Evolutionary conservation across 2,888 invertebrate species (phyloP), one percentile per base, ranked within the genome.

Genomic region (Conchocele bisecta): DNA sequence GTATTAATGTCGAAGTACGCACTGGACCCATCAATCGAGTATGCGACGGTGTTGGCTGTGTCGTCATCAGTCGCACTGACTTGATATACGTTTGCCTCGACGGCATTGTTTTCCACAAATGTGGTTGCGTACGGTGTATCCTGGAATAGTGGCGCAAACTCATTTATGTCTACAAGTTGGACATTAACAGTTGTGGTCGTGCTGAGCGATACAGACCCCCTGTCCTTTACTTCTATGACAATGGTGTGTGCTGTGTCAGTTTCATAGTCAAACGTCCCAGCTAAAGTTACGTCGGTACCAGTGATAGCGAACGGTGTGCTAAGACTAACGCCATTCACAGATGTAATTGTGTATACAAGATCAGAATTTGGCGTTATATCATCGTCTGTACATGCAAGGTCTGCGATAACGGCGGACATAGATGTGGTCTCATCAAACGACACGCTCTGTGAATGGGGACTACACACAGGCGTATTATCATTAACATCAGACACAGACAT

Each of bases 391-490:
- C 85, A 84, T 5, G 70, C 59, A 6, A 85, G 64, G 35, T 66
- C 63, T 1, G 78, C 77, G 11, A 85, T 37, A 15, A 63, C 64
- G 13, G 75, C 61, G 0, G 57, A 70, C 1, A 73, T 39, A n/a
- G 73, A 48, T 22, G 60, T 44, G 29, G 66, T 60, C 65, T 85
- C 85, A 24, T 57, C 28, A 33, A 70, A 78, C 7, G 56, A 65
- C 9, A 84, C 78, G 0, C 78, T 66, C 50, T 83, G 83, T 2
- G 81, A 53, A 7, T 53, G 57, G 7, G 71, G 74, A 11, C 50
- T 69, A 63, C 86, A 86, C 7, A 60, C 54, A 7, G 87, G 86
- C 22, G 60, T 50, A 41, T 82, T 83, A 64, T 87, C 87, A 69
- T 87, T 86, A 6, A 74, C 65, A 63, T 87, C 82, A 7, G 59